A percentile compares a stretch with the other conserved stretches of the same genome.
Evolutionary conservation across 2,888 invertebrate genomes (phyloP).

Genomic region (Nebria brevicollis): DNA sequence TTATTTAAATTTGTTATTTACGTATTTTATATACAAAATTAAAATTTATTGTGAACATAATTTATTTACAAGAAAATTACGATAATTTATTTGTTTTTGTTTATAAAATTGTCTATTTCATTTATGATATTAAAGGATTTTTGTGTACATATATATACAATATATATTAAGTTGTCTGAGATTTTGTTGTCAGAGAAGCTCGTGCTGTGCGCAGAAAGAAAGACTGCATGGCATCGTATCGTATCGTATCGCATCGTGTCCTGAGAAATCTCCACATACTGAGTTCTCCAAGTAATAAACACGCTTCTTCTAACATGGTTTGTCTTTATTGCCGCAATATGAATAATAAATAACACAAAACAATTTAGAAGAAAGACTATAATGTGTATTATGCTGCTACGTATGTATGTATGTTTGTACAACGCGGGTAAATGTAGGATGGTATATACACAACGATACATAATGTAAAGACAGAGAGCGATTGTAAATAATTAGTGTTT

Average conservation of each 20-base stretch:
- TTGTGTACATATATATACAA: not conserved
- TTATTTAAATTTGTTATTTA: no score
- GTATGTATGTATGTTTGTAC: not conserved
- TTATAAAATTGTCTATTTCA: no score
- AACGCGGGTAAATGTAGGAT: not conserved
- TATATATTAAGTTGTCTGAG: not conserved
- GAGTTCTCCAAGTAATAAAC: slow-evolving; percentile 39
- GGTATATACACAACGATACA: not conserved
- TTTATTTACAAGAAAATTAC: no score
- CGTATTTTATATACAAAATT: no score
- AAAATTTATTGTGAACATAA: no score
- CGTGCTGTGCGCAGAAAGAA: not conserved
- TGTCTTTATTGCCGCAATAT: slow-evolving; percentile 11
- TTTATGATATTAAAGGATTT: no score
- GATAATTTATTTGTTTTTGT: no score
- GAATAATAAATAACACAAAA: slow-evolving; percentile 1
- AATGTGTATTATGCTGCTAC: not conserved
- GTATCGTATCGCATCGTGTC: not conserved
- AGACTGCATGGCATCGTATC: no score
- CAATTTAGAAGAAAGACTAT: not conserved
- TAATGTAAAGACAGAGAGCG: slow-evolving; percentile 7
- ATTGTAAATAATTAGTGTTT: slow-evolving; percentile 45
- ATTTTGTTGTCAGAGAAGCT: not conserved
- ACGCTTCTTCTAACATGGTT: slow-evolving; percentile 5
- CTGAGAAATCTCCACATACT: slow-evolving; percentile 30